Conservation (phyloP, 1,140 invertebrate genomes). For the Heliconius eleuchia region DNA sequence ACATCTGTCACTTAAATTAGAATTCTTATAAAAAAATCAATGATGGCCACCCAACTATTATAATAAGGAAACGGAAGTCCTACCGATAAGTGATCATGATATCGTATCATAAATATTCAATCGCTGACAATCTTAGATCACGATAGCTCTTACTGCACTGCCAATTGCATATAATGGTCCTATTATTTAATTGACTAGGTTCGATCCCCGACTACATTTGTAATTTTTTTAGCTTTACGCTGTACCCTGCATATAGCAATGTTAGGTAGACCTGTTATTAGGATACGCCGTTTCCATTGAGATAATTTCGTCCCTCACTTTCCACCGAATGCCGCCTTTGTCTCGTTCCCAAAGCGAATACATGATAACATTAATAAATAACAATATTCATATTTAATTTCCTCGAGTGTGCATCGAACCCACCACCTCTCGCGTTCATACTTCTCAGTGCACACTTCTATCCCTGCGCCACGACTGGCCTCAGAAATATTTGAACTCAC, state of each 20-base stretch:
- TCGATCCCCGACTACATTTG: neutral
- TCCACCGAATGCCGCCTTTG: too few species aligned
- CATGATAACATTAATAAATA: too few species aligned
- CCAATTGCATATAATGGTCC: neutral
- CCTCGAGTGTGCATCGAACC: too few species aligned
- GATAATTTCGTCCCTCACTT: too few species aligned
- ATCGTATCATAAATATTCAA: constrained; percentile 4
- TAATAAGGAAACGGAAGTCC: constrained; percentile 1
- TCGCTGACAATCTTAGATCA: neutral
- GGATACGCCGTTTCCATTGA: too few species aligned
- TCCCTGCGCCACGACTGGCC: too few species aligned
- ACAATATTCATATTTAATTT: too few species aligned
- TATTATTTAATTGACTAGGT: neutral
- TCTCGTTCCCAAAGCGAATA: too few species aligned
- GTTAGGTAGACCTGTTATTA: neutral
- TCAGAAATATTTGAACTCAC: too few species aligned
- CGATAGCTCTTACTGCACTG: neutral
- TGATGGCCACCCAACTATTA: neutral
- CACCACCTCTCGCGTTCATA: too few species aligned
- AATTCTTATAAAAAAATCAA: neutral
- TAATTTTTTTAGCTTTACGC: neutral
- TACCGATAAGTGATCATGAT: neutral
- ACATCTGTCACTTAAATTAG: too few species aligned
- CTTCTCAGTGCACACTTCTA: too few species aligned
- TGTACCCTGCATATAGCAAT: neutral